Conservation (phyloP, 2,113 vertebrate genomes). For the Mustela nigripes region DNA sequence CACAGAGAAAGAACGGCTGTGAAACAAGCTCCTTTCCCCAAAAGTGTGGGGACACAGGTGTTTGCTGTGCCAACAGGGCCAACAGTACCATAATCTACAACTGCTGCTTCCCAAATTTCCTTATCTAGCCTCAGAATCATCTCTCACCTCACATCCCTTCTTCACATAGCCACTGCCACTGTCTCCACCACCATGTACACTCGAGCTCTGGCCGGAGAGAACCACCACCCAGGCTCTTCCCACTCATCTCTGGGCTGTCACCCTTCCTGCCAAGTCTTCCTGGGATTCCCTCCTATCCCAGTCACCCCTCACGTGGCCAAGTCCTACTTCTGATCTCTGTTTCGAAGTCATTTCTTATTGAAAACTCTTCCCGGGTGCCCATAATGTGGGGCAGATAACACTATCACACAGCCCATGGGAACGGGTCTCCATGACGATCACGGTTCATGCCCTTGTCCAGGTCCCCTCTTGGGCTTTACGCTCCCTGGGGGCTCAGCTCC, state of each 20-base stretch:
- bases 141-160: background rate
- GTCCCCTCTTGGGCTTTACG: background rate
- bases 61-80: background rate
- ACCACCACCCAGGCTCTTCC: background rate
- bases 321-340: background rate
- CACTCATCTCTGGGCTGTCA: background rate
- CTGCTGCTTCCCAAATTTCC: too few species aligned
- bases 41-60: too few species aligned
- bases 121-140: background rate
- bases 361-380: background rate
- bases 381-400: background rate
- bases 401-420: background rate
- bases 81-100: background rate
- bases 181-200: background rate
- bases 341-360: background rate
- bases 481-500: background rate
- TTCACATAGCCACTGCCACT: background rate
- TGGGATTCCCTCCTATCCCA: background rate
- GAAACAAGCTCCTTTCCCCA: background rate
- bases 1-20: background rate
- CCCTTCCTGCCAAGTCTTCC: background rate
- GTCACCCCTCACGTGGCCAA: background rate
- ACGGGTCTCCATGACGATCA: background rate
- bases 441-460: background rate
- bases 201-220: background rate